Percentiles rank a stretch among this genome's conserved stretches.
Conservation (phyloP, 92 coral and sea anemone genomes). For the Diadumene lineata region DNA sequence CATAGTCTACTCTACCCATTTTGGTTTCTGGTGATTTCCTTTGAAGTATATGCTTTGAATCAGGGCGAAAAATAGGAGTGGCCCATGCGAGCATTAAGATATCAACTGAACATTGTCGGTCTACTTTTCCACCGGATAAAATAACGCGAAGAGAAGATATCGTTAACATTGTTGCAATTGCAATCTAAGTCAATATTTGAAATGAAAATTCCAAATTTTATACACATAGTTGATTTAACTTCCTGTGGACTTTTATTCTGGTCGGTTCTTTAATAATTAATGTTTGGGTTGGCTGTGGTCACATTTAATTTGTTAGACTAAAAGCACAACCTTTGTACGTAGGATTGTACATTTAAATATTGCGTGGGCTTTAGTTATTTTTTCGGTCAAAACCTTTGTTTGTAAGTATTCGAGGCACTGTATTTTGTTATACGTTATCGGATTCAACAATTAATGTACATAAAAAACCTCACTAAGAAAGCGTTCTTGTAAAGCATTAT, state of each 20-base stretch:
- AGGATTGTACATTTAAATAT: no score
- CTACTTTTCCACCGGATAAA: background rate
- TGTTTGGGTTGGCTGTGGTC: background rate
- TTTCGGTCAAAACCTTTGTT: no score
- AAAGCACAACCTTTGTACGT: no score
- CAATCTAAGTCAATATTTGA: background rate
- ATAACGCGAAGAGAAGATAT: background rate
- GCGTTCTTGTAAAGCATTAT: no score
- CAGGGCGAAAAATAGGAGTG: slow-evolving; percentile 1
- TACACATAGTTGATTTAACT: background rate
- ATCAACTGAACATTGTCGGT: background rate
- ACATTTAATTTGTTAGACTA: no score
- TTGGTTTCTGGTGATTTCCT: no score
- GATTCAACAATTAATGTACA: no score
- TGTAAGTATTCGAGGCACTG: no score
- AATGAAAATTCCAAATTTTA: background rate
- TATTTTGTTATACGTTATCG: no score
- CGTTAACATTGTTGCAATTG: background rate
- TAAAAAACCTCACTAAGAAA: no score
- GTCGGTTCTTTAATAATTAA: background rate
- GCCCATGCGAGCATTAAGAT: background rate
- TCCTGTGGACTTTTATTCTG: background rate
- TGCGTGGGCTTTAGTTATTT: no score
- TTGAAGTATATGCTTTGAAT: background rate
- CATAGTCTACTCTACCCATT: no score